A percentile compares a stretch with the other conserved stretches of the same genome.
Evolutionary conservation across 1,140 invertebrate genomes (phyloP).

Genomic region (Diorhabda sublineata): DNA sequence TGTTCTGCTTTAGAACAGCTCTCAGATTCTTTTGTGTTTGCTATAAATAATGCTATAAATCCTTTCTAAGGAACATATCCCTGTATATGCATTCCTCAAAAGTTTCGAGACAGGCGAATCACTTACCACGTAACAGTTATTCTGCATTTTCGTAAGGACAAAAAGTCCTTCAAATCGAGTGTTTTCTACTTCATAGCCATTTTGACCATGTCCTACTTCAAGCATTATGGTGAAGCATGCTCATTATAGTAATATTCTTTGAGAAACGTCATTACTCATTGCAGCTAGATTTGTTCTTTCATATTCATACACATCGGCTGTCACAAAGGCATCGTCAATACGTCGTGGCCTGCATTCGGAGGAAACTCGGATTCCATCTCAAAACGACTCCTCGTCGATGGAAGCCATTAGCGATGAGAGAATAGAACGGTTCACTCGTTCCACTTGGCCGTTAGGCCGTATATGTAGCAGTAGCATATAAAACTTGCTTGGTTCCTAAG

Average conservation of each 20-base stretch:
- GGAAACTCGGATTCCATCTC: not conserved
- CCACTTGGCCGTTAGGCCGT: constrained; percentile 34
- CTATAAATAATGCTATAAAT: too few relatives aligned
- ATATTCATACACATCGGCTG: not conserved
- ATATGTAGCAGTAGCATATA: constrained; percentile 30
- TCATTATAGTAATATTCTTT: not conserved
- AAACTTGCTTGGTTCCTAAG: constrained; percentile 26
- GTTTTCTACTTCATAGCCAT: not conserved
- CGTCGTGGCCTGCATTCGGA: not conserved
- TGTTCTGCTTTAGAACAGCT: too few relatives aligned
- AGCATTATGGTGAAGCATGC: not conserved
- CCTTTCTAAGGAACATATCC: not conserved
- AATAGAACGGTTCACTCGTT: constrained; percentile 29
- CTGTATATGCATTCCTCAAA: not conserved
- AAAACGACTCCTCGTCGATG: constrained; percentile 4
- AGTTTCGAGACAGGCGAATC: not conserved
- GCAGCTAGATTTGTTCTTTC: not conserved
- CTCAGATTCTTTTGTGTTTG: too few relatives aligned
- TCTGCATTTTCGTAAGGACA: not conserved
- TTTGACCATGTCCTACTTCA: constrained; percentile 1
- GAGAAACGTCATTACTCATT: not conserved
- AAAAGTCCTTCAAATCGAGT: not conserved
- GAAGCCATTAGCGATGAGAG: constrained; percentile 6
- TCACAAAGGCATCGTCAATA: not conserved
- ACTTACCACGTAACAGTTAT: constrained; percentile 7